Percentiles rank a stretch among this genome's conserved stretches.
Evolutionary conservation across 2,113 vertebrate species (phyloP).

Genomic region (Callionymus lyra): DNA sequence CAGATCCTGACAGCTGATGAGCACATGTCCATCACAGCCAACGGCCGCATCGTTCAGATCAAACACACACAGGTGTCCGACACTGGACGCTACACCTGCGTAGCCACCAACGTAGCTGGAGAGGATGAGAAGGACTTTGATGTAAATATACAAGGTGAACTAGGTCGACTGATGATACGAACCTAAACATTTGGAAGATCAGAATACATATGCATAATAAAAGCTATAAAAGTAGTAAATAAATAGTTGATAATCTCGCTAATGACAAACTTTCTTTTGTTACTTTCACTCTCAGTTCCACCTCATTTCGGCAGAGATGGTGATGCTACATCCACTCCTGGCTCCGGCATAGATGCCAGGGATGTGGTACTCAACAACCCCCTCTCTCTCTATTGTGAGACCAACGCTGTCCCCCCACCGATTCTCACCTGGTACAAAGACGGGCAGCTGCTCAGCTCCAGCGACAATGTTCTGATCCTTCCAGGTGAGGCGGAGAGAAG

Average conservation of each 20-base stretch:
- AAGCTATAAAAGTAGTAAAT: neutral
- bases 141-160: constrained; percentile 97
- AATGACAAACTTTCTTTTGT: neutral
- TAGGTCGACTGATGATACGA: constrained; percentile 39
- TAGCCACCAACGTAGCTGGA: constrained; percentile 88
- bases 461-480: constrained; percentile 77
- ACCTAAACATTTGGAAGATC: constrained; percentile 4
- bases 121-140: constrained; percentile 98
- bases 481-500: constrained; percentile 68
- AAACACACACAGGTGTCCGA: constrained; percentile 82
- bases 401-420: constrained; percentile 86
- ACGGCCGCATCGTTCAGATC: constrained; percentile 78
- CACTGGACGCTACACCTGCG: constrained; percentile 87
- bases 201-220: neutral
- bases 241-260: no score
- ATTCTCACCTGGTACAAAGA: constrained; percentile 92
- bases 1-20: constrained; percentile 73
- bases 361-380: constrained; percentile 89
- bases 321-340: constrained; percentile 52
- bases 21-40: constrained; percentile 69
- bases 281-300: constrained; percentile 69
- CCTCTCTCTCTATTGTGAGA: constrained; percentile 86
- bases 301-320: constrained; percentile 79
- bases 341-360: constrained; percentile 60
- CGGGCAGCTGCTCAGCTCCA: constrained; percentile 72